Base-by-base conservation (phyloP, 2,113 vertebrate species). In the Dasypus novemcinctus region DNA sequence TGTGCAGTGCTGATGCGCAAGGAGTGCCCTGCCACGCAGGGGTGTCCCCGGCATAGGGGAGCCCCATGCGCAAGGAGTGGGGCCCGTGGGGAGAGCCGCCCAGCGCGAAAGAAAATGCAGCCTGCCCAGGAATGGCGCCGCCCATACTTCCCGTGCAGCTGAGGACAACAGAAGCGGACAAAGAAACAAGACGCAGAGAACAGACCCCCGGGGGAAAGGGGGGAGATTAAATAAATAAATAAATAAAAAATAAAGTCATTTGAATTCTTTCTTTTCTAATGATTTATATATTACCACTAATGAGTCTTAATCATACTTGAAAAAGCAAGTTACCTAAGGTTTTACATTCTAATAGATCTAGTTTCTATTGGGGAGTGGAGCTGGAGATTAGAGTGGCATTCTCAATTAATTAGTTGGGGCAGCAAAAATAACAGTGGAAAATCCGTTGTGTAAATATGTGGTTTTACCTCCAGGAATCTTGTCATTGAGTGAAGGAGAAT, bases 211-310 rank as follows among this genome's bases (percentile, higher is more conserved):
- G n/a, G n/a, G n/a, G n/a, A n/a, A n/a, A n/a, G n/a, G n/a, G n/a
- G n/a, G n/a, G n/a, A n/a, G n/a, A n/a, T n/a, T n/a, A n/a, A n/a
- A n/a, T n/a, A n/a, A n/a, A n/a, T n/a, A n/a, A n/a, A n/a, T n/a
- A n/a, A n/a, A n/a, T n/a, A n/a, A n/a, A n/a, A n/a, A n/a, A n/a
- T 89, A 96, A 94, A 95, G 21, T 17, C 27, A 66, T 87, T 88
- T 63, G 21, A 71, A 46, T 84, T 63, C 49, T 92, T 97, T 96
- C 9, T 90, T 94, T 96, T 79, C n/a, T 90, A 93, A 93, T 93
- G 87, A 82, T 57, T 86, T 95, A 63, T 33, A 31, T 0, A 86
- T 36, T 23, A 63, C 52, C 27, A 90, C 59, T 82, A 93, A 83
- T 69, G 87, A 89, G 41, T 95, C n/a, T 63, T 93, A 63, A 95